Conservation (phyloP, 2,113 vertebrate genomes). For the Apodemus speciosus region DNA sequence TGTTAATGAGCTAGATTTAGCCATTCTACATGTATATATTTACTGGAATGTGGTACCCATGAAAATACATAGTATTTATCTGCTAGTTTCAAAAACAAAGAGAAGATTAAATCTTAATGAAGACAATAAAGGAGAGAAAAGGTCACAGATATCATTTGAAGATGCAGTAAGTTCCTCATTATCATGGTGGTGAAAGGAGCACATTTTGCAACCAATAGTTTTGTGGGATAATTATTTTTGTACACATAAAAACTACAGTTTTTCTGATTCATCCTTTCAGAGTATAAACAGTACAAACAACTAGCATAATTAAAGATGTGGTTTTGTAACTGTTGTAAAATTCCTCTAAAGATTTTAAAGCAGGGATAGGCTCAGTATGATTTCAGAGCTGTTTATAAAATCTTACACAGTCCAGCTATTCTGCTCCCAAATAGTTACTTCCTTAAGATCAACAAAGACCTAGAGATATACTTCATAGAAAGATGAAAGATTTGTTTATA, state of each 20-base stretch:
- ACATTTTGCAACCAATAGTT: not conserved
- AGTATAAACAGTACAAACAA: slow-evolving; percentile 29
- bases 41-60: not conserved
- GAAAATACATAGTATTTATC: not conserved
- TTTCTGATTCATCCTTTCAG: not conserved
- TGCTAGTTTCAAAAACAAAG: not conserved
- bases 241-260: not conserved
- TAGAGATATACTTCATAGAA: not conserved
- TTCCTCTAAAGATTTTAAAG: slow-evolving; percentile 14
- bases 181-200: not conserved
- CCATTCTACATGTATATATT: not conserved
- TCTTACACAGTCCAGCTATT: not conserved
- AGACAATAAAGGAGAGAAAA: not conserved
- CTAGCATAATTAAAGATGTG: not conserved
- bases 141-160: not conserved
- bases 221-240: not conserved
- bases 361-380: not conserved
- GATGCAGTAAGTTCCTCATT: not conserved
- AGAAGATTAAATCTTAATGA: not conserved
- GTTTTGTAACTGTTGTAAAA: slow-evolving; percentile 21
- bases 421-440: not conserved
- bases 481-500: not conserved
- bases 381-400: not conserved
- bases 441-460: not conserved
- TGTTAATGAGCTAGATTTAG: not conserved